Evolutionary conservation across 2,113 vertebrate species (phyloP).

Genomic region (Eonycteris spelaea): DNA sequence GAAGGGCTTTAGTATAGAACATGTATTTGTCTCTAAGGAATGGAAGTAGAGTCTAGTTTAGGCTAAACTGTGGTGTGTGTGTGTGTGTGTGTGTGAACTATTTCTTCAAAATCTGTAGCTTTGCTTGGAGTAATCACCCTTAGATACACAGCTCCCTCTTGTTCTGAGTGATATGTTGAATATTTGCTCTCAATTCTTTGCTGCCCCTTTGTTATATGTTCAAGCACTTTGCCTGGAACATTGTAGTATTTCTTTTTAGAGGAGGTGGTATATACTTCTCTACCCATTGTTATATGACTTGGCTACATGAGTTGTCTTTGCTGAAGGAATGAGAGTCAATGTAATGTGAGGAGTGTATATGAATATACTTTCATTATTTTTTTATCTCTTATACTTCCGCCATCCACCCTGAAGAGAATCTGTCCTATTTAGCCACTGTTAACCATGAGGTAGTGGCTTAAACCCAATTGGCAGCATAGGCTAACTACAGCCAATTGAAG

Average conservation of each 20-base stretch:
- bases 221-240: background rate
- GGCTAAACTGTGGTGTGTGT: background rate
- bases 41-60: background rate
- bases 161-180: background rate
- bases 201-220: background rate
- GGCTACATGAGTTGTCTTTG: background rate
- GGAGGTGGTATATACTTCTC: background rate
- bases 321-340: background rate
- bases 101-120: background rate
- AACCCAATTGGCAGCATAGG: background rate
- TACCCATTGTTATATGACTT: background rate
- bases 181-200: background rate
- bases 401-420: background rate
- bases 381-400: constrained; percentile 4
- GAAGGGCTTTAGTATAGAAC: background rate
- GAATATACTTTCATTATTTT: background rate
- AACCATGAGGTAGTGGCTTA: background rate
- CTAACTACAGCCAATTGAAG: background rate
- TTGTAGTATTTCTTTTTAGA: background rate
- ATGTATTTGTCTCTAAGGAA: background rate
- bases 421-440: background rate
- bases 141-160: background rate
- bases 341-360: background rate
- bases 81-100: background rate
- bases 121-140: background rate